Base-by-base conservation (phyloP, 2,113 vertebrate species). In the Psophia crepitans region DNA sequence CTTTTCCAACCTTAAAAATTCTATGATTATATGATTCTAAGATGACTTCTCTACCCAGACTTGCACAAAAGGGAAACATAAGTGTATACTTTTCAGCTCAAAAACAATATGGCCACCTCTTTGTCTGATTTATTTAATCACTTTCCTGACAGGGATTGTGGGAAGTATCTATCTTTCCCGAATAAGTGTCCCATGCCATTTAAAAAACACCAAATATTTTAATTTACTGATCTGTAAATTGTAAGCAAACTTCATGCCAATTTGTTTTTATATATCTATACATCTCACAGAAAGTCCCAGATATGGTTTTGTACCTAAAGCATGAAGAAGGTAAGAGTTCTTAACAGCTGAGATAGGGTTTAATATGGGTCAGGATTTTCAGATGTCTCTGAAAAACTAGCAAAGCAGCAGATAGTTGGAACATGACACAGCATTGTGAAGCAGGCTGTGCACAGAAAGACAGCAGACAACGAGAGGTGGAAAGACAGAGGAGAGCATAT, bases 221-320 rank as follows among this genome's bases (percentile, higher is more conserved):
- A 33, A 87, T 90, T 92, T 95, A 48, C 20, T 76, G 43, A 73
- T 90, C 49, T 75, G 30, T 60, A 69, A 81, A 49, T 54, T n/a
- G n/a, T n/a, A 37, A 30, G 27, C 0, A 0, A 6, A 1, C 24
- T 28, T 57, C 32, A 26, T 2, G 1, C 12, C n/a, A 23, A 43
- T 78, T 49, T 41, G 13, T n/a, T 66, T 73, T 48, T 48, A 64
- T 39, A 64, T 39, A 60, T 43, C 22, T 61, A 3, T 11, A 8
- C 17, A 43, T 60, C 19, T 63, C 51, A 32, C 27, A 60, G 30
- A 33, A 66, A 58, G 11, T 37, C 43, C 13, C 20, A 83, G 26
- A 27, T 46, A 7, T 75, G 23, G 9, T 64, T 74, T 87, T 90
- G 17, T 28, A 79, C 30, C 16, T 53, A 30, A 92, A 28, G 10